phyloP scores from a whole-genome alignment of 1,140 invertebrate species.

The Ridgeia piscesae region DNA sequence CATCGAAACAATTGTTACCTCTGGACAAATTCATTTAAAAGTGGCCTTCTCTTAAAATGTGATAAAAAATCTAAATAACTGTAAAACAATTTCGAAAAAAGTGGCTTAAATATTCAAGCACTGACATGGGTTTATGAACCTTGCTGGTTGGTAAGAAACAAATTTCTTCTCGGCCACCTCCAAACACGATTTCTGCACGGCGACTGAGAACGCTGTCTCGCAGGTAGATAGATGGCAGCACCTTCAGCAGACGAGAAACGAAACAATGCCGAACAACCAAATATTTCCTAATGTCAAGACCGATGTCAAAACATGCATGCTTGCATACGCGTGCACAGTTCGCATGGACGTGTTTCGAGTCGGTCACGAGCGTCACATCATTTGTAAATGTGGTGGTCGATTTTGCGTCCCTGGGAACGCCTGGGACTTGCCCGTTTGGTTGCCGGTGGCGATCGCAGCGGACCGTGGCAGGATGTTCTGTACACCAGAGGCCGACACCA shows the following conservation, averaged over 20 bases:
- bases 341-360: constrained; percentile 3
- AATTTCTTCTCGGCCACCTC: neutral
- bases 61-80: neutral
- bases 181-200: neutral
- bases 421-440: constrained; percentile 32
- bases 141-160: neutral
- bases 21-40: neutral
- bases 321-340: neutral
- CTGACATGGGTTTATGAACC: neutral
- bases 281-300: neutral
- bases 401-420: constrained; percentile 39
- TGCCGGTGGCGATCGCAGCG: constrained; percentile 45
- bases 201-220: neutral
- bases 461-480: constrained; percentile 34
- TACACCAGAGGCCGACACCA: constrained; percentile 34
- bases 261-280: neutral
- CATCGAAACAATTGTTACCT: neutral
- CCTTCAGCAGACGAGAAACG: neutral
- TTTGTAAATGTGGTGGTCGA: constrained; percentile 43
- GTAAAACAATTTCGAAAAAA: neutral
- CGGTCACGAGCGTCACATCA: constrained; percentile 32
- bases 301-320: neutral
- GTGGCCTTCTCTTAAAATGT: neutral
- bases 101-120: neutral
- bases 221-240: neutral